These are phyloP conservation scores for Cyrtonyx montezumae DNA, from an alignment of 2,113 vertebrate genomes.

Conservation along the genomic window DNA sequence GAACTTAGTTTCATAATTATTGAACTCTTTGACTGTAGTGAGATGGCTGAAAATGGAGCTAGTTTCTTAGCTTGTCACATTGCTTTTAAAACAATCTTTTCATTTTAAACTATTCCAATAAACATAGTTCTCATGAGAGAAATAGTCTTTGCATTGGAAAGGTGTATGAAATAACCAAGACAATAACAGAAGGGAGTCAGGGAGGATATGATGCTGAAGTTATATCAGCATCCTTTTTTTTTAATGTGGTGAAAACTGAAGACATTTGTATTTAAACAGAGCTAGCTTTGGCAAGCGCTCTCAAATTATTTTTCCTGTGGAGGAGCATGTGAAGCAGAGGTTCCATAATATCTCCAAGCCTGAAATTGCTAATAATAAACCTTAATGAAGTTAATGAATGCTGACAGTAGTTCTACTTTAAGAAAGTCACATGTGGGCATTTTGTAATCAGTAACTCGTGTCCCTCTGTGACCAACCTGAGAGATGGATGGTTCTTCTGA, in stretches of 20 bases:
- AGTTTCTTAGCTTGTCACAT: not conserved
- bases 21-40: not conserved
- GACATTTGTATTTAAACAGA: not conserved
- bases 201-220: not conserved
- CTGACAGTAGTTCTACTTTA: not conserved
- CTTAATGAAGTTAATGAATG: constrained; percentile 35
- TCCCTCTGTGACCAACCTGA: not conserved
- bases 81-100: not conserved
- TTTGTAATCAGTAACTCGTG: constrained; percentile 26
- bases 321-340: not conserved
- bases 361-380: constrained; percentile 22
- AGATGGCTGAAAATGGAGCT: not conserved
- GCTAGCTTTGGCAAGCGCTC: not conserved
- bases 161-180: not conserved
- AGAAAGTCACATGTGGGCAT: not conserved
- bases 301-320: not conserved
- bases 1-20: not conserved
- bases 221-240: not conserved
- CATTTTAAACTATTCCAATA: not conserved
- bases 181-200: not conserved
- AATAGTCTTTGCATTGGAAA: not conserved
- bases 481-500: constrained; percentile 9
- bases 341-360: not conserved
- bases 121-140: not conserved
- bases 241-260: not conserved